Base-by-base conservation (phyloP, 2,888 invertebrate genomes). In the Sericinus montela region DNA sequence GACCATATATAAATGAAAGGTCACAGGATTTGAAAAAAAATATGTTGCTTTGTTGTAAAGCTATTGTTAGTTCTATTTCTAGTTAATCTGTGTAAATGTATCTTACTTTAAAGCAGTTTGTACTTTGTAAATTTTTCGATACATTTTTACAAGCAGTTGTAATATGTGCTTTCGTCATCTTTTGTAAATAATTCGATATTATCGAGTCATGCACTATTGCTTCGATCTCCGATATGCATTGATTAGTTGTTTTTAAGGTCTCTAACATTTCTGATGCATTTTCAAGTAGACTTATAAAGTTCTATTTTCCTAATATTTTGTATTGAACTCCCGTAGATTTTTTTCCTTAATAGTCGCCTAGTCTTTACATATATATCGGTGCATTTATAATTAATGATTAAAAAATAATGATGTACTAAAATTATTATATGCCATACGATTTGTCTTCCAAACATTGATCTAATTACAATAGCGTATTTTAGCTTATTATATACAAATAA, bases 401-500 rank as follows among this genome's bases (percentile, higher is more conserved):
- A 67, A 53, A 72, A 69, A 77, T 68, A 63, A 72, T 69, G 69
- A 72, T 75, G 72, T 80, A 83, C 75, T 78, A 80, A 79, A 67
- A 75, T 70, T 85, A 87, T 86, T 80, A 73, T 87, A 87, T 81
- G 89, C 89, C 89, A 89, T 89, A 89, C 88, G 81, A 89, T 84
- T 89, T 89, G 89, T 89, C 89, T 89, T 89, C 89, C 89, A 89
- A 87, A 87, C 73, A 82, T 83, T 85, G 83, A 83, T 84, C 85
- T 82, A 83, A 83, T 79, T 78, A 81, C 84, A 84, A 85, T 87
- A 88, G 86, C 77, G 73, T 84, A 85, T 82, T 83, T 80, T 85
- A 88, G 86, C 87, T 88, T 86, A 86, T 81, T 80, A 78, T 80
- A 70, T 80, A 83, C 76, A 78, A 81, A 34, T 74, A 78, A 63